These are phyloP conservation scores for Hemicentrotus pulcherrimus DNA, from an alignment of 35 echinoderm and acorn worm species.

Conservation along the genomic window DNA sequence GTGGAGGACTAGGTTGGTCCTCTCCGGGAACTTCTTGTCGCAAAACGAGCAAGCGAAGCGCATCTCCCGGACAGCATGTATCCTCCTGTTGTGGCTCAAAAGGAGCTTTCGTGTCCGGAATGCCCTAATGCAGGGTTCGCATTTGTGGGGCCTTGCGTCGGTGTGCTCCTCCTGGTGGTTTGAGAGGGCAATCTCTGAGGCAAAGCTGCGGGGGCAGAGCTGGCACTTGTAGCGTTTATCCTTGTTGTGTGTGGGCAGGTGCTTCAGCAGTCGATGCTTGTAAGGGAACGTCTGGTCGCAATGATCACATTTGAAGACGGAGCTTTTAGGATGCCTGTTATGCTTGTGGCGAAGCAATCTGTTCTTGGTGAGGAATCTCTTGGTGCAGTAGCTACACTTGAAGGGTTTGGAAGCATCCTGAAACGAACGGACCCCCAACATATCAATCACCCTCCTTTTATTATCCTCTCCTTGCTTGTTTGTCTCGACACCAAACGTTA, in stretches of 20 bases:
- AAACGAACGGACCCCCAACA: not conserved
- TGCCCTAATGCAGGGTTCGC: not conserved
- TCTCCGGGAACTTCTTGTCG: slow-evolving; percentile 28
- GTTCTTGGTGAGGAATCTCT: not conserved
- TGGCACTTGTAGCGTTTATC: slow-evolving; percentile 20
- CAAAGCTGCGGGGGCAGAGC: slow-evolving; percentile 1
- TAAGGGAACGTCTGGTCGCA: slow-evolving; percentile 18
- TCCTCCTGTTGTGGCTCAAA: not conserved
- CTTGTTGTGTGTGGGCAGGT: not conserved
- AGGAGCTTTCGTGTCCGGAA: not conserved
- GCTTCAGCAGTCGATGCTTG: not conserved
- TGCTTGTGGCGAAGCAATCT: not conserved
- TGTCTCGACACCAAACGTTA: not conserved
- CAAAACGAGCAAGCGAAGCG: not conserved
- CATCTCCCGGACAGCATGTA: not conserved
- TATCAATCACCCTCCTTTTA: not conserved
- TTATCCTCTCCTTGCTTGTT: not conserved
- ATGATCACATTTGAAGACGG: not conserved
- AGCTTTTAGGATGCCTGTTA: not conserved
- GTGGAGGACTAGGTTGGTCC: not conserved
- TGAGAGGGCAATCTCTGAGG: not conserved
- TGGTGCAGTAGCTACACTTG: slow-evolving; percentile 1
- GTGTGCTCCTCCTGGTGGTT: slow-evolving; percentile 22
- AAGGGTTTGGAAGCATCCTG: not conserved
- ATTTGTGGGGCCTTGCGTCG: not conserved